Conservation (phyloP, 2,113 vertebrate species). For the Notothenia rossii region DNA sequence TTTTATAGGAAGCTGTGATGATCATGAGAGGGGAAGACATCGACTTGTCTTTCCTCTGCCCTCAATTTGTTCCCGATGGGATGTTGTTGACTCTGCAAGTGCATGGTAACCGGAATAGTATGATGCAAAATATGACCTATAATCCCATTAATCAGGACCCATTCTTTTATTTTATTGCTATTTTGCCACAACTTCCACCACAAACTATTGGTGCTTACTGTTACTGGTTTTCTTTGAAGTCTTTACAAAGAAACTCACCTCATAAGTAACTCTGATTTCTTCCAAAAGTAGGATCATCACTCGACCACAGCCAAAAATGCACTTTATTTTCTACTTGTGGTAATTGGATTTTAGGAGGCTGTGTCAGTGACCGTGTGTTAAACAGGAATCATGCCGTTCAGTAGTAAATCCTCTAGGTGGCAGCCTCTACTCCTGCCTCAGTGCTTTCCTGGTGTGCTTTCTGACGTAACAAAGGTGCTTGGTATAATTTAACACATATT, state of each 20-base stretch:
- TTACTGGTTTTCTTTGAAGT: constrained; percentile 46
- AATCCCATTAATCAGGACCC: constrained; percentile 48
- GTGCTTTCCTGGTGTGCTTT: constrained; percentile 27
- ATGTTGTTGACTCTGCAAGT: constrained; percentile 76
- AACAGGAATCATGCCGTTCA: constrained; percentile 53
- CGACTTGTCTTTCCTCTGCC: constrained; percentile 60
- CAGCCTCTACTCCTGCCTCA: constrained; percentile 54
- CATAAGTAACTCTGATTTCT: constrained; percentile 26
- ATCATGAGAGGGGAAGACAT: constrained; percentile 34
- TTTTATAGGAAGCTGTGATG: constrained; percentile 55
- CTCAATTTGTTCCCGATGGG: constrained; percentile 52
- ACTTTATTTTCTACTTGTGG: constrained; percentile 82
- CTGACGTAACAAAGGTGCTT: constrained; percentile 59
- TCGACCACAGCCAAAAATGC: constrained; percentile 71
- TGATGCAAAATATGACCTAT: constrained; percentile 69
- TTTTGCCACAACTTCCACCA: constrained; percentile 34
- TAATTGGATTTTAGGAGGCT: constrained; percentile 65
- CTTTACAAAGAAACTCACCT: constrained; percentile 17
- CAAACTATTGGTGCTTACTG: constrained; percentile 68
- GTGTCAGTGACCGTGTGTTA: constrained; percentile 45
- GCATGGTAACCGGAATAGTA: constrained; percentile 79
- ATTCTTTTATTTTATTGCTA: constrained; percentile 24
- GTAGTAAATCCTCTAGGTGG: constrained; percentile 51
- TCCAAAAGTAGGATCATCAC: constrained; percentile 31
- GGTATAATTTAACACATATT: constrained; percentile 26